Evolutionary conservation across 2,797 vertebrate species (phyloP).

Genomic region (Chromobotia macracanthus): DNA sequence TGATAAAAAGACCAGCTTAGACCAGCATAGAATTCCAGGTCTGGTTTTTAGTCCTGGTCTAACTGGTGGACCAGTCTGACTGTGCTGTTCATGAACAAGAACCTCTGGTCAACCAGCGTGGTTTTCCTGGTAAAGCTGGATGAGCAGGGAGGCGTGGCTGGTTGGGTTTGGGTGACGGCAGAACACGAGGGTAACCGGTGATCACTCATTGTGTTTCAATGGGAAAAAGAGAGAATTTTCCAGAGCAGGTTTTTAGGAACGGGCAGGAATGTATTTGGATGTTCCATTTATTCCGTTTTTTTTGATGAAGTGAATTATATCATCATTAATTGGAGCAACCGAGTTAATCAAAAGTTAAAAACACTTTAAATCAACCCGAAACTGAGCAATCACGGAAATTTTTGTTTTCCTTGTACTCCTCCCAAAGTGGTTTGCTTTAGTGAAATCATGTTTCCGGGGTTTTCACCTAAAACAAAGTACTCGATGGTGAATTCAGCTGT

Average conservation of each 20-base stretch:
- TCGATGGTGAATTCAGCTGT: not conserved
- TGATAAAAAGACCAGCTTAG: too few species aligned
- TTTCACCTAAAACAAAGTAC: not conserved
- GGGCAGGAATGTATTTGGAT: not conserved
- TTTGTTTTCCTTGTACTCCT: not conserved
- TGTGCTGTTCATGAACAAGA: not conserved
- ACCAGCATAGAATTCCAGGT: too few species aligned
- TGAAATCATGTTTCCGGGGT: slow-evolving; percentile 4
- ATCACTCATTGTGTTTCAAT: not conserved
- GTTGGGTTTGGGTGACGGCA: not conserved
- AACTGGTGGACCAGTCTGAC: too few species aligned
- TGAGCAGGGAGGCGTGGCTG: too few species aligned
- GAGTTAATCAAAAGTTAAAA: not conserved
- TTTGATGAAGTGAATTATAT: not conserved
- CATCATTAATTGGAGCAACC: not conserved
- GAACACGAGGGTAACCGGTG: not conserved
- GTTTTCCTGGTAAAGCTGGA: not conserved
- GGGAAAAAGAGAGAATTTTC: not conserved
- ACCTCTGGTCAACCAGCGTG: not conserved
- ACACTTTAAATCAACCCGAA: slow-evolving; percentile 1
- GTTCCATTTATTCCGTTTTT: not conserved
- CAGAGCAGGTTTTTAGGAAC: not conserved
- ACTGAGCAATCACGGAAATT: not conserved
- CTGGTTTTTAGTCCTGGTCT: too few species aligned
- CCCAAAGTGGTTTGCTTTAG: not conserved